These are phyloP conservation scores for Oreochromis aureus DNA, from an alignment of 2,113 vertebrate species.

Conservation along the genomic window DNA sequence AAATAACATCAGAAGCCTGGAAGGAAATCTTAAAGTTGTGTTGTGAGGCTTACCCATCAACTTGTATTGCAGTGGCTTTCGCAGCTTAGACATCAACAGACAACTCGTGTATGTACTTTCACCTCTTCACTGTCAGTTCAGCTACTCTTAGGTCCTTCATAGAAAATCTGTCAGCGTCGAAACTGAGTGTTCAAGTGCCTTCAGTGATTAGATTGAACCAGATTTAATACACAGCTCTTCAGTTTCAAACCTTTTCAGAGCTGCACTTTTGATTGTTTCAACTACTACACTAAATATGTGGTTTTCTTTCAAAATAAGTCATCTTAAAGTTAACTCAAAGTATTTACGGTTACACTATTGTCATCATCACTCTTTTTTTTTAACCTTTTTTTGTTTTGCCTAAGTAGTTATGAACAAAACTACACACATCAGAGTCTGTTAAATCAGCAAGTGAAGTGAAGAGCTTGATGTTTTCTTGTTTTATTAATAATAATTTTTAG, in stretches of 20 bases:
- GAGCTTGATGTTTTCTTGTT: background rate
- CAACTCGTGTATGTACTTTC: background rate
- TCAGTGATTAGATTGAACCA: background rate
- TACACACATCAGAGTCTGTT: background rate
- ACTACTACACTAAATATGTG: background rate
- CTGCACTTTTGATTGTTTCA: background rate
- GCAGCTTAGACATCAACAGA: background rate
- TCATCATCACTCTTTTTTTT: background rate
- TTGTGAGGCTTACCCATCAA: background rate
- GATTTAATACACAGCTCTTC: background rate
- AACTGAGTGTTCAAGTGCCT: background rate
- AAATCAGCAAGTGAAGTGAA: background rate
- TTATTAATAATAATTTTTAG: background rate
- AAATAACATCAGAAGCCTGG: background rate
- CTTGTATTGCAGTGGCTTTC: background rate
- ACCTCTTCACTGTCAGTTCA: background rate
- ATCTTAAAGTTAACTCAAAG: background rate
- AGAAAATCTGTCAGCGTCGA: background rate
- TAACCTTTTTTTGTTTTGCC: background rate
- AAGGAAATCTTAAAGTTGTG: background rate
- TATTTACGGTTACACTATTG: background rate
- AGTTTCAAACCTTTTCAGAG: background rate
- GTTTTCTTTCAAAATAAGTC: background rate
- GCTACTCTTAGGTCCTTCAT: background rate
- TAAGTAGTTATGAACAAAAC: background rate